These are phyloP conservation scores for Illadopsis cleaveri DNA, from an alignment of 2,113 vertebrate species.

Conservation along the genomic window DNA sequence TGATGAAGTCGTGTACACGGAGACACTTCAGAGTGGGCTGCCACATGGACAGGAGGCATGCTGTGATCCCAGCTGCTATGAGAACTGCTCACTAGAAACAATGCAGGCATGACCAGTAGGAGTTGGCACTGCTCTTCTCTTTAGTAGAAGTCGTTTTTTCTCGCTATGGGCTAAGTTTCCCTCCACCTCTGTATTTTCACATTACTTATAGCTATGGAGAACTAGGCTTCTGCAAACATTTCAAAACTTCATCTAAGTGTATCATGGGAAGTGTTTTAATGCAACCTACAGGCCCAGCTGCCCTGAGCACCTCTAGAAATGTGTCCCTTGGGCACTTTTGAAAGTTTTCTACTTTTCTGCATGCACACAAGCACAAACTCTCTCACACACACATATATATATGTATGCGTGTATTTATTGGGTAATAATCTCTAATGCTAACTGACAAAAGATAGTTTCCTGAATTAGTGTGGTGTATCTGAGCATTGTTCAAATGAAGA, in stretches of 20 bases:
- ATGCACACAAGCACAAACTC: not conserved
- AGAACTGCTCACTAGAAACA: not conserved
- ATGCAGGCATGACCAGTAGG: not conserved
- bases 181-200: not conserved
- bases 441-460: constrained; percentile 37
- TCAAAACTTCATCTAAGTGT: not conserved
- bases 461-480: constrained; percentile 38
- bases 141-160: not conserved
- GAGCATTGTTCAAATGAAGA: constrained; percentile 42
- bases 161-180: not conserved
- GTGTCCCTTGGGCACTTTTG: not conserved
- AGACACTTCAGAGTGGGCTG: not conserved
- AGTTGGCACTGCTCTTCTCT: not conserved
- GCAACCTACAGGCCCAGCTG: not conserved
- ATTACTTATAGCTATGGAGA: not conserved
- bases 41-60: not conserved
- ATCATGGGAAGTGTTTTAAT: not conserved
- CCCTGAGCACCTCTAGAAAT: not conserved
- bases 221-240: not conserved
- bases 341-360: constrained; percentile 5
- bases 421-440: constrained; percentile 23
- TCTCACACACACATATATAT: not conserved
- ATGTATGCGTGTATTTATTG: not conserved
- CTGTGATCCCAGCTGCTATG: not conserved
- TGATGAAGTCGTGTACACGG: not conserved